Evolutionary conservation across 1,140 invertebrate genomes (phyloP).

Genomic region (Chionoecetes opilio): DNA sequence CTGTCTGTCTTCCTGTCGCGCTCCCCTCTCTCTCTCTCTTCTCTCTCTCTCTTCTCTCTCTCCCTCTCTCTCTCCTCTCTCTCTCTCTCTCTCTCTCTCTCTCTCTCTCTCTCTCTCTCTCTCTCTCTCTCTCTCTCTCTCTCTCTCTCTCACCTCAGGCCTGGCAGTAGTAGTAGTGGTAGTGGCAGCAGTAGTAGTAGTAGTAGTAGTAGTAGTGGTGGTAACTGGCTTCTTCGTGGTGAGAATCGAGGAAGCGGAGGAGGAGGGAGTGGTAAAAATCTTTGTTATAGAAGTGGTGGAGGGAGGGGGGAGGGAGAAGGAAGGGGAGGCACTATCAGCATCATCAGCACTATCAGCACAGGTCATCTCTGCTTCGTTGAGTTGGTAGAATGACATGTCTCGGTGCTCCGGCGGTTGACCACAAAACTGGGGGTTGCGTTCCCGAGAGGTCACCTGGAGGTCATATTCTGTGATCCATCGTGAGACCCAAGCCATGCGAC

Average conservation of each 20-base stretch:
- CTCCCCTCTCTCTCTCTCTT: background rate
- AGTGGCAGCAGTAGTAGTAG: slow-evolving; percentile 82
- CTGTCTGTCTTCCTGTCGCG: background rate
- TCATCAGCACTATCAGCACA: slow-evolving; percentile 54
- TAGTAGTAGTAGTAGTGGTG: slow-evolving; percentile 83
- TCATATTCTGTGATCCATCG: slow-evolving; percentile 95
- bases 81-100: slow-evolving; percentile 65
- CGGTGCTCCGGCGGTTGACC: slow-evolving; percentile 91
- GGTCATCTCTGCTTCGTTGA: slow-evolving; percentile 88
- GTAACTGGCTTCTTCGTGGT: slow-evolving; percentile 81
- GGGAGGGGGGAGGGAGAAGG: slow-evolving; percentile 63
- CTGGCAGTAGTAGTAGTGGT: slow-evolving; percentile 83
- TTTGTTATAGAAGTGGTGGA: slow-evolving; percentile 81
- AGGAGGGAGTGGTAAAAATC: slow-evolving; percentile 49
- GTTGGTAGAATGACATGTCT: slow-evolving; percentile 93
- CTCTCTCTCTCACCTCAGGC: slow-evolving; percentile 62
- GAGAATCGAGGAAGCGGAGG: slow-evolving; percentile 13
- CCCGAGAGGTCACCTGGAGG: slow-evolving; percentile 89
- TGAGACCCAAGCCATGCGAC: slow-evolving; percentile 93
- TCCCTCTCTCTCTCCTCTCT: background rate
- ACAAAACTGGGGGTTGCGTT: slow-evolving; percentile 96
- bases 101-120: background rate
- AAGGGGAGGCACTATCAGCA: background rate
- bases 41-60: background rate
- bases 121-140: background rate